A percentile compares a stretch with the other conserved stretches of the same genome.
Conservation (phyloP, 2,797 vertebrate species). For the Tympanoctomys barrerae region DNA sequence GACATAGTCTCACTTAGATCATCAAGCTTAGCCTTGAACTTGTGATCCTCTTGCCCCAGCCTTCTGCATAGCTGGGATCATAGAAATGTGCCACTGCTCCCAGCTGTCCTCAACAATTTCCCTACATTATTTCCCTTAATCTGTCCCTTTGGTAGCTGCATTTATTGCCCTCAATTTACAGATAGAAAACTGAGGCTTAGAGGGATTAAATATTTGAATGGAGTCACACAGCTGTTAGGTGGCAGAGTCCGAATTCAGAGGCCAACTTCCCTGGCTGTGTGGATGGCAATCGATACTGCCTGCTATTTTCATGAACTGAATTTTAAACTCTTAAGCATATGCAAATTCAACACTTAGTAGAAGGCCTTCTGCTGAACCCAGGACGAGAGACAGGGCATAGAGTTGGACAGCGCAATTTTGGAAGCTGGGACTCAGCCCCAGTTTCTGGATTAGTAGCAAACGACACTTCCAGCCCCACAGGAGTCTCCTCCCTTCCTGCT, state of each 20-base stretch:
- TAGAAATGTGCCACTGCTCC: background rate
- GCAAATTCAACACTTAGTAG: background rate
- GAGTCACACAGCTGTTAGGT: background rate
- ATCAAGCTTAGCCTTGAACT: background rate
- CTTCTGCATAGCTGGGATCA: background rate
- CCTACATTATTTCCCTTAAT: background rate
- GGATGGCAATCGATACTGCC: background rate
- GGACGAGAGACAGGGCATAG: background rate
- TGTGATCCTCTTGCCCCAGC: background rate
- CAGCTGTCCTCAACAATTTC: background rate
- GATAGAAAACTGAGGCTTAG: background rate
- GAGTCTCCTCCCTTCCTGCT: background rate
- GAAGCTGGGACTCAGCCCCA: background rate
- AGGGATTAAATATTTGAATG: background rate
- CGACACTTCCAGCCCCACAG: background rate
- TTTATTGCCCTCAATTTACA: conserved; percentile 13
- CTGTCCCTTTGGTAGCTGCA: background rate
- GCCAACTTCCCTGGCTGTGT: background rate
- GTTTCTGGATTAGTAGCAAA: background rate
- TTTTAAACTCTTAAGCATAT: background rate
- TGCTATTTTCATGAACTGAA: background rate
- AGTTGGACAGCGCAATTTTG: background rate
- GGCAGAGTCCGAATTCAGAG: background rate
- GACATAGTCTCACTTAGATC: background rate
- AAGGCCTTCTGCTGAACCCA: background rate